Percentiles rank a stretch among this genome's conserved stretches.
Conservation (phyloP, 2,888 invertebrate species). For the Xestoiulus laeticollis region DNA sequence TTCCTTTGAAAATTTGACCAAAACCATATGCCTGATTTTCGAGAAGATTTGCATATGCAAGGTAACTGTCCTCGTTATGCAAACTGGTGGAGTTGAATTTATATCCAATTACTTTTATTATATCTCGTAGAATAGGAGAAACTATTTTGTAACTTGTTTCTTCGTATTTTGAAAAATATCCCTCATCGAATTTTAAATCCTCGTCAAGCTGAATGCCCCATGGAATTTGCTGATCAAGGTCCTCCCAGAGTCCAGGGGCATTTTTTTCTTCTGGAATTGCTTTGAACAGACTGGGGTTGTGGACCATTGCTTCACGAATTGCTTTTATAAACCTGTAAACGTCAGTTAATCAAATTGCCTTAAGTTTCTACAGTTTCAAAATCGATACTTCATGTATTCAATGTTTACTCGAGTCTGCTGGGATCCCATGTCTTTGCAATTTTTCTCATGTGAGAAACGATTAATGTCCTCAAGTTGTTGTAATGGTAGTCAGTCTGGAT, state of each 20-base stretch:
- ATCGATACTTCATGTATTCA: background rate
- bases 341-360: too few relatives aligned
- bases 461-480: constrained; percentile 6
- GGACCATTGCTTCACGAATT: background rate
- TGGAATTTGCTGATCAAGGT: background rate
- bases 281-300: background rate
- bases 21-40: background rate
- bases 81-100: background rate
- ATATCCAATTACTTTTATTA: background rate
- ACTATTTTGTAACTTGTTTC: background rate
- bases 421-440: background rate
- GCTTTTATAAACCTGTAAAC: background rate
- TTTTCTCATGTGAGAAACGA: background rate
- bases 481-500: background rate
- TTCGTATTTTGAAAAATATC: background rate
- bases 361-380: background rate
- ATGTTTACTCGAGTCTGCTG: background rate
- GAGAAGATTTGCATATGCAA: background rate
- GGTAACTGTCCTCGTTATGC: constrained; percentile 4
- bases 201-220: background rate
- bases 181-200: background rate
- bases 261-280: background rate
- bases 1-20: background rate
- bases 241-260: background rate
- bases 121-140: background rate